Evolutionary conservation across 2,888 invertebrate genomes (phyloP), one percentile per base, ranked within the genome.

Genomic region (Hydrotaea cyrtoneurina): DNA sequence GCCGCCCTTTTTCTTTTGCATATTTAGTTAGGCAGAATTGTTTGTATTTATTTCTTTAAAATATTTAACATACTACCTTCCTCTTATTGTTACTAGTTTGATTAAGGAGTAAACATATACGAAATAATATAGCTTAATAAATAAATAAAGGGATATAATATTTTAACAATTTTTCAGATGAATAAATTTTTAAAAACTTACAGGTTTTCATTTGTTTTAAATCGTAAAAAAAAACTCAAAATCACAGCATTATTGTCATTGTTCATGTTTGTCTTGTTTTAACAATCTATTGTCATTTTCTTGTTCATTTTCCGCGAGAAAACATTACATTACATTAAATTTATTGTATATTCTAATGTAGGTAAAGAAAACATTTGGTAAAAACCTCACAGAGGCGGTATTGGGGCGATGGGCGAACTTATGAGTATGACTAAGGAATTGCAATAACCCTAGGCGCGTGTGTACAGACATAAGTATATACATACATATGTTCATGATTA

Each of bases 381-480:
- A 74, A 75, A 80, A 87, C 88, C 88, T 89, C 89, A 89, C 88
- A 87, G 89, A 89, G 89, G 89, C 81, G 73, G 81, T 57, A 75
- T 78, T 73, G 57, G 43, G 31, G 7, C 31, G 31, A 31, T 31
- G 31, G 31, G 7, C 31, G n/a, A 31, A 4, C 31, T 31, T 31
- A 31, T 31, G 31, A 31, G 2, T 31, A 31, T 31, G 31, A 55
- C 55, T 64, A 43, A 26, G 39, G 43, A 59, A 59, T 76, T 43
- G n/a, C 43, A 43, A 43, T 43, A 43, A 43, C 10, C 43, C 55
- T 73, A 36, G 4, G n/a, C 31, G 11, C 31, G 4, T 59, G 62
- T 46, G 8, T 73, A 46, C 11, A 69, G 21, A 53, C 43, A 71
- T 36, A 53, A 43, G 57, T 59, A 39, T 3, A n/a, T 31, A 31